Conservation (phyloP, 1,140 invertebrate species). For the Fopius arisanus region DNA sequence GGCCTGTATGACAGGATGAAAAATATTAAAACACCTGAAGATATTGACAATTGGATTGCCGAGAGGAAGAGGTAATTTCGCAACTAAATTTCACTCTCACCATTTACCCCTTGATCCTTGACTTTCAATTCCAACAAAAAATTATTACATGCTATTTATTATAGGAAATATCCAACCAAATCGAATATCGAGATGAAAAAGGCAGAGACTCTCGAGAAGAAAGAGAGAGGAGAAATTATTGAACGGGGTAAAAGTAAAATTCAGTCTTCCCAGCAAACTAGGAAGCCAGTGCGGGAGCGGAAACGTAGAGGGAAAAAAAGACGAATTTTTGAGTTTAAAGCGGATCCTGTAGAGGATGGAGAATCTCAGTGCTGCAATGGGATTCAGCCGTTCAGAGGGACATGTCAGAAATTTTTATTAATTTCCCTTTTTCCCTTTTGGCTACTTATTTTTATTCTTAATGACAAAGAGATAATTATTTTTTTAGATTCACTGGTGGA, state of each 20-base stretch:
- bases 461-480: not conserved
- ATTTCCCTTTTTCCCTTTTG: not conserved
- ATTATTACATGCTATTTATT: slow-evolving; percentile 20
- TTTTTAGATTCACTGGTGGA: not conserved
- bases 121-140: slow-evolving; percentile 18
- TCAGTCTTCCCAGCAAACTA: slow-evolving; percentile 32
- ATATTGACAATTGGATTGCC: slow-evolving; percentile 82
- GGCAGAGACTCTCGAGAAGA: slow-evolving; percentile 70
- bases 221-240: slow-evolving; percentile 74
- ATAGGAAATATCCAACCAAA: slow-evolving; percentile 72
- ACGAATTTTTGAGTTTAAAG: slow-evolving; percentile 33
- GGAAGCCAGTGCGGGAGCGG: slow-evolving; percentile 24
- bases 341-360: not conserved
- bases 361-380: slow-evolving; percentile 43
- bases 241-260: slow-evolving; percentile 53
- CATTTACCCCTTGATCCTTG: slow-evolving; percentile 5
- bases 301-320: slow-evolving; percentile 18
- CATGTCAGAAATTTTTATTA: slow-evolving; percentile 42
- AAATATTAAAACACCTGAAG: slow-evolving; percentile 77
- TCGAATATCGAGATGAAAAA: slow-evolving; percentile 75
- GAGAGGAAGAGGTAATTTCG: slow-evolving; percentile 74
- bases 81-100: not conserved
- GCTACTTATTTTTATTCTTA: not conserved
- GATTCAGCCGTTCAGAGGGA: slow-evolving; percentile 49
- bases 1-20: slow-evolving; percentile 81